Evolutionary conservation across 2,888 invertebrate genomes (phyloP), one percentile per base, ranked within the genome.

Genomic region (Athalia rosae): DNA sequence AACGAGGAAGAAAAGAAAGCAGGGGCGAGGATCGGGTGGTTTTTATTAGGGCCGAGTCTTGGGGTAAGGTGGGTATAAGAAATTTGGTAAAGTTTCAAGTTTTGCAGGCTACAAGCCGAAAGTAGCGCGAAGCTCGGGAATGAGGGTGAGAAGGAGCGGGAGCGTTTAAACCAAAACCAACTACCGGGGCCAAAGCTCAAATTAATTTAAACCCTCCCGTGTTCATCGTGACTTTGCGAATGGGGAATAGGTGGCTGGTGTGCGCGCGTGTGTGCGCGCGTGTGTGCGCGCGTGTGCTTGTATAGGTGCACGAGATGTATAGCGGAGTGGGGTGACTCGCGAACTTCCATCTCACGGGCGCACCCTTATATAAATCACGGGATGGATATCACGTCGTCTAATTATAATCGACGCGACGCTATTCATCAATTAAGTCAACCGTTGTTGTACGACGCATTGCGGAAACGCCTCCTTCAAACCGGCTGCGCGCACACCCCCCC

Each of bases 401-500:
- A 71, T 71, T 71, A 71, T 71, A 71, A 71, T 71, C 71, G 71
- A 71, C 45, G 71, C 71, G 28, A 43, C 15, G 45, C 71, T 58
- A 58, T 71, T 71, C 71, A 71, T 71, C 71, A 71, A 71, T 71
- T 71, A 71, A 71, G 71, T 58, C 6, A 71, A 71, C 71, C 71
- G 71, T 45, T 71, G 71, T 71, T 71, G 9, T 71, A 56, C 43
- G 56, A 71, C 58, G 71, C 71, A 71, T 71, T 71, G 56, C 71
- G 71, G 71, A 71, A 58, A 71, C 71, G 71, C 71, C 71, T 71
- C 58, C 71, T 71, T 71, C 56, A 45, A 28, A 28, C 28, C 28
- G 28, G 28, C 28, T 28, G 28, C 28, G 28, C 28, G 28, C n/a
- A 28, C 28, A 28, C 28, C 58, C 71, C 41, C 4, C 45, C 5